Base-by-base conservation (phyloP, 2,888 invertebrate genomes). In the Leucophenga montana region DNA sequence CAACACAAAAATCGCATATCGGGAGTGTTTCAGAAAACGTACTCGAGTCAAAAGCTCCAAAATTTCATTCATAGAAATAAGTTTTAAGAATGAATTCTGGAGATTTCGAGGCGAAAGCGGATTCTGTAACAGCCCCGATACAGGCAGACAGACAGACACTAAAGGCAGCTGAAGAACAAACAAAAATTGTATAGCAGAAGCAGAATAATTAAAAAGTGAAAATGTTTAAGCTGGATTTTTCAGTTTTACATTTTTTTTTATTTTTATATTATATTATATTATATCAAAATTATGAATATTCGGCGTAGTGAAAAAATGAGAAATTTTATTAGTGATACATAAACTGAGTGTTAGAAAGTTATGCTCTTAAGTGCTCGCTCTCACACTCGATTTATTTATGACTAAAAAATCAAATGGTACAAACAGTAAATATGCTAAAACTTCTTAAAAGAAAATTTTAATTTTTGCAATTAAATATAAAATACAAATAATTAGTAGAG, bases 131-230 rank as follows among this genome's bases (percentile, higher is more conserved):
- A n/a, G n/a, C n/a, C n/a, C n/a, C n/a, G n/a, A n/a, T n/a, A n/a
- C n/a, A n/a, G n/a, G n/a, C 27, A 27, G 27, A 27, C 27, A 27
- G 27, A 27, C 27, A 27, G 11, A 39, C 39, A 11, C 39, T 39
- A 39, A 54, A 82, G 72, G 62, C 18, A 72, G 77, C 69, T n/a
- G n/a, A n/a, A 67, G 71, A 81, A 74, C 76, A 74, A 85, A 83
- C 83, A 82, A 80, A 82, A 85, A 82, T 75, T 67, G 66, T 22
- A 77, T 31, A 68, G 46, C 67, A 65, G 70, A 48, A 68, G n/a
- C 33, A 74, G 50, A 11, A 11, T 39, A 39, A 39, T 27, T 3
- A 27, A 27, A 27, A 27, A 27, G 48, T 48, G 16, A 53, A n/a
- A n/a, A n/a, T n/a, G n/a, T n/a, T n/a, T n/a, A n/a, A 53, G 16